Evolutionary conservation across 23 tunicate species (phyloP).

Genomic region (Trididemnum clinides): DNA sequence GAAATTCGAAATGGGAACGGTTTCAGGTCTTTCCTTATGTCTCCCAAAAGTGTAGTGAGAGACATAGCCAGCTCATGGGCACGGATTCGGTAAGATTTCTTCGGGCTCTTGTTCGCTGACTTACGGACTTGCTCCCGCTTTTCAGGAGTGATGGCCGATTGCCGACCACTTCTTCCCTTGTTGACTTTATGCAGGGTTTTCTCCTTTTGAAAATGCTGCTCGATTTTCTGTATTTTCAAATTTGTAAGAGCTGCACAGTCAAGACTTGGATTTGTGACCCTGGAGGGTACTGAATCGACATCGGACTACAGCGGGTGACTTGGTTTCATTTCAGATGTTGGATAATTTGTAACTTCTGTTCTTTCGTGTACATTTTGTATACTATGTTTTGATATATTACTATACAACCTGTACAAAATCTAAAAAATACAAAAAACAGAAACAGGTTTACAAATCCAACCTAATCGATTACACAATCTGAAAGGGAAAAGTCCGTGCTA

Average conservation of each 20-base stretch:
- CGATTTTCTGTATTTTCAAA: conserved; percentile 15
- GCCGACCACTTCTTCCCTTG: too few relatives aligned
- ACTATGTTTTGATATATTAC: background rate
- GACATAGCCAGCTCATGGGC: conserved; percentile 3
- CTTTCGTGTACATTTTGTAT: conserved; percentile 15
- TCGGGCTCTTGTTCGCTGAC: too few relatives aligned
- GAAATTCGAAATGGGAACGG: background rate
- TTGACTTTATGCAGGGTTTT: conserved; percentile 18
- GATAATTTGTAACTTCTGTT: conserved; percentile 16
- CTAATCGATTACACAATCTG: background rate
- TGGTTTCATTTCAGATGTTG: background rate
- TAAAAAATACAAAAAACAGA: background rate
- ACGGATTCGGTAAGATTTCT: conserved; percentile 3
- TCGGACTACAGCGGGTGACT: conserved; percentile 4
- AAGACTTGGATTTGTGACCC: conserved; percentile 1
- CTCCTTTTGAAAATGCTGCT: conserved; percentile 27
- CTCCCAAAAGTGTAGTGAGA: conserved; percentile 10
- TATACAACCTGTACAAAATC: background rate
- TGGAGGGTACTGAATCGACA: background rate
- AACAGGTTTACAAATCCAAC: background rate
- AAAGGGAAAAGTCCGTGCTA: background rate
- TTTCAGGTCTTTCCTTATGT: background rate
- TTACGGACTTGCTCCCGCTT: conserved; percentile 20
- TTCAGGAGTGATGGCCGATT: conserved; percentile 44
- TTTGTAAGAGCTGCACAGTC: conserved; percentile 16